Percentiles rank a stretch among this genome's conserved stretches.
Conservation (phyloP, 2,888 invertebrate species). For the Heliconius sara region DNA sequence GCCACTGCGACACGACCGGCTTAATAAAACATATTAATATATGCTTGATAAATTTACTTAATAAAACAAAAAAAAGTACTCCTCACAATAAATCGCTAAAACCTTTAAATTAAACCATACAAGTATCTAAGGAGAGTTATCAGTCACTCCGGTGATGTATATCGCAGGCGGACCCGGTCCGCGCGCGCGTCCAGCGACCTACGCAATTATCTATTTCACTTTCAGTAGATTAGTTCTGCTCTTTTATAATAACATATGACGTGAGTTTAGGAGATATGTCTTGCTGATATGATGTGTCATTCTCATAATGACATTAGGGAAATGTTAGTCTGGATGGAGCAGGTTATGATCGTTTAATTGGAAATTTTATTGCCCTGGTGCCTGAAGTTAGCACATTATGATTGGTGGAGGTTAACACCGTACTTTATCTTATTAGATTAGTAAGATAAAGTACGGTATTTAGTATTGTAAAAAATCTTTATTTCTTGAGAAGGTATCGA, state of each 20-base stretch:
- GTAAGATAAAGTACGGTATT: too few relatives aligned
- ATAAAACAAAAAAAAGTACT: too few relatives aligned
- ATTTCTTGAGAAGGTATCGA: too few relatives aligned
- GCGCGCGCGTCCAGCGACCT: conserved; percentile 37
- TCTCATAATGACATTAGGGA: background rate
- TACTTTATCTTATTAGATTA: too few relatives aligned
- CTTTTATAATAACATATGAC: conserved; percentile 39
- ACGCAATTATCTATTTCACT: conserved; percentile 65
- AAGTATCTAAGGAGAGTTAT: conserved; percentile 69
- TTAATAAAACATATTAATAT: too few relatives aligned
- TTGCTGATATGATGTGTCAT: background rate
- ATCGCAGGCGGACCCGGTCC: conserved; percentile 52
- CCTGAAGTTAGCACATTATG: too few relatives aligned
- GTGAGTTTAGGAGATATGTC: conserved; percentile 1
- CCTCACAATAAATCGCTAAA: background rate
- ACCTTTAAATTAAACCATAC: conserved; percentile 47
- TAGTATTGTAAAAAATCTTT: too few relatives aligned
- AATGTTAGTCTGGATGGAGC: background rate
- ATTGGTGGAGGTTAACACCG: too few relatives aligned
- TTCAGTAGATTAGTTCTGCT: conserved; percentile 53
- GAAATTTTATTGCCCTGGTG: too few relatives aligned
- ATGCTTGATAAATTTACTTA: too few relatives aligned
- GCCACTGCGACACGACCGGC: too few relatives aligned
- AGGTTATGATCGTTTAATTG: too few relatives aligned
- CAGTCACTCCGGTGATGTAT: conserved; percentile 76